Percentiles rank a stretch among this genome's conserved stretches.
Evolutionary conservation across 1,140 invertebrate genomes (phyloP).

Genomic region (Cataglyphis hispanica): DNA sequence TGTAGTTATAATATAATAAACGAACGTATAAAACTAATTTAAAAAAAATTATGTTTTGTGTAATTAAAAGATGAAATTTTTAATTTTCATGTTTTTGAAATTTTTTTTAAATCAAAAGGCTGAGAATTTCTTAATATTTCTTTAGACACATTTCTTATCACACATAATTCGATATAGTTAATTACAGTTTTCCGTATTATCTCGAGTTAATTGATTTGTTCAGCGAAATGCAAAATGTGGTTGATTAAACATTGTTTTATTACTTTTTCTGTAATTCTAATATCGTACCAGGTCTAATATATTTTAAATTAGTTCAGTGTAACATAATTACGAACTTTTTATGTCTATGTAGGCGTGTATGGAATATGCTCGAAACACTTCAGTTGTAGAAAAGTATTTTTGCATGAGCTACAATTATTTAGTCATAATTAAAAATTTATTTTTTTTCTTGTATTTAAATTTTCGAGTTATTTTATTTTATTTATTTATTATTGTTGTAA

Average conservation of each 20-base stretch:
- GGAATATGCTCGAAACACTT: not conserved
- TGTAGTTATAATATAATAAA: not conserved
- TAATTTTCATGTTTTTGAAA: not conserved
- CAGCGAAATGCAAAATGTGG: not conserved
- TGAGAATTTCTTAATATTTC: too few species aligned
- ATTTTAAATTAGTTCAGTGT: not conserved
- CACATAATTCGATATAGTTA: not conserved
- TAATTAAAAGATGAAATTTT: not conserved
- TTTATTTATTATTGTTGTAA: conserved; percentile 9
- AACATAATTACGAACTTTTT: conserved; percentile 24
- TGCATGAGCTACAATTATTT: not conserved
- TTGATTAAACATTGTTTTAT: conserved; percentile 4
- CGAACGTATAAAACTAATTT: not conserved
- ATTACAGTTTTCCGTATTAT: not conserved
- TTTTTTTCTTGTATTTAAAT: conserved; percentile 14
- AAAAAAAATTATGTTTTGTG: not conserved
- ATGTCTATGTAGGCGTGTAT: not conserved
- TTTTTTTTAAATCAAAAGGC: not conserved
- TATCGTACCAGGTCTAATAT: not conserved
- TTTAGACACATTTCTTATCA: not conserved
- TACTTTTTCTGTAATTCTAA: not conserved
- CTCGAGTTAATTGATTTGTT: not conserved
- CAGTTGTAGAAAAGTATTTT: not conserved
- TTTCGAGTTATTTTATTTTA: not conserved
- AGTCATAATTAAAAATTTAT: not conserved